Conservation (phyloP, 2,888 invertebrate genomes). For the Drosophila incognita region DNA sequence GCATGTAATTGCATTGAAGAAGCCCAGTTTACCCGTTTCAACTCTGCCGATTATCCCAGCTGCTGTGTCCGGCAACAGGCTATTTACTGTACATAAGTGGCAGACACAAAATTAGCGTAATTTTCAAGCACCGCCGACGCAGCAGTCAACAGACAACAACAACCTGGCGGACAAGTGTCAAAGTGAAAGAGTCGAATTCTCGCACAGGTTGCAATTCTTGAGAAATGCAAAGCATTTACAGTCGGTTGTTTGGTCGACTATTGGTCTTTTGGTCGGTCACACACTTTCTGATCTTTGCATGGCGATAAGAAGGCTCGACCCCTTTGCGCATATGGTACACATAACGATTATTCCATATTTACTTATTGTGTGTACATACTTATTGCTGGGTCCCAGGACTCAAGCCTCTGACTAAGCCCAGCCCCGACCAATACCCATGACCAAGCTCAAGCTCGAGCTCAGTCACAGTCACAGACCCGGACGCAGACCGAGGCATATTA, state of each 20-base stretch:
- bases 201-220: slow-evolving; percentile 74
- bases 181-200: slow-evolving; percentile 74
- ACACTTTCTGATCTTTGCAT: slow-evolving; percentile 75
- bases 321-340: slow-evolving; percentile 64
- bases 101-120: slow-evolving; percentile 77
- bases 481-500: slow-evolving; percentile 71
- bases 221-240: slow-evolving; percentile 67
- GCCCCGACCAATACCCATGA: background rate
- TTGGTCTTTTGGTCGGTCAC: slow-evolving; percentile 56
- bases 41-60: slow-evolving; percentile 79
- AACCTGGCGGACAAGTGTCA: slow-evolving; percentile 68
- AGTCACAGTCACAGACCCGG: slow-evolving; percentile 7
- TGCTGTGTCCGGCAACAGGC: slow-evolving; percentile 39
- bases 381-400: slow-evolving; percentile 56
- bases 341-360: slow-evolving; percentile 83
- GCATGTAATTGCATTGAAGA: slow-evolving; percentile 69
- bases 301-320: slow-evolving; percentile 67
- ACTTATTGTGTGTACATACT: slow-evolving; percentile 79
- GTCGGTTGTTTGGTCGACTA: slow-evolving; percentile 31
- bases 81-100: slow-evolving; percentile 68
- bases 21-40: slow-evolving; percentile 64
- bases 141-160: slow-evolving; percentile 13
- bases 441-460: slow-evolving; percentile 1
- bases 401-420: slow-evolving; percentile 25
- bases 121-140: slow-evolving; percentile 70